These are phyloP conservation scores for Saturnia japonica DNA, from an alignment of 2,888 invertebrate species.

Conservation along the genomic window DNA sequence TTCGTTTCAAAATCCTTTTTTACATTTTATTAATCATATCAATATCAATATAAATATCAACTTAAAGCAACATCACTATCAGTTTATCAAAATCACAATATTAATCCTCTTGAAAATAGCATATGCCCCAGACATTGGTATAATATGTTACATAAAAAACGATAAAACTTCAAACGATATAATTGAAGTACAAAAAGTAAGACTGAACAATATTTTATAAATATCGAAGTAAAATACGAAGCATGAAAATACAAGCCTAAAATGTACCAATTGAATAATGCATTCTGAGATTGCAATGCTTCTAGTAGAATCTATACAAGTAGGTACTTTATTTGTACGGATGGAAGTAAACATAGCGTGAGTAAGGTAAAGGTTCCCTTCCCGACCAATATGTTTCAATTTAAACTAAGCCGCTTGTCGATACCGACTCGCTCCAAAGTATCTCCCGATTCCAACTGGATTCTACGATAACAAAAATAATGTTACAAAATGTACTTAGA, in stretches of 20 bases:
- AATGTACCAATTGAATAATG: constrained; percentile 17
- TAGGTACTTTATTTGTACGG: constrained; percentile 54
- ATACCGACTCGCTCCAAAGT: constrained; percentile 63
- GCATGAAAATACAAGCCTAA: background rate
- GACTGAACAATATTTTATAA: too few relatives aligned
- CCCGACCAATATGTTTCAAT: constrained; percentile 78
- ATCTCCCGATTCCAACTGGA: constrained; percentile 64
- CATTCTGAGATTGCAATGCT: constrained; percentile 23
- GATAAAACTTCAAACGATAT: background rate
- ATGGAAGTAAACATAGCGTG: constrained; percentile 45
- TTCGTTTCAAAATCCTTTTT: too few relatives aligned
- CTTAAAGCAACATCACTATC: too few relatives aligned
- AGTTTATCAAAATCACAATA: too few relatives aligned
- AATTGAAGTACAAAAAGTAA: background rate
- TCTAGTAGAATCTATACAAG: constrained; percentile 26
- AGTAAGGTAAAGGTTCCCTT: constrained; percentile 65
- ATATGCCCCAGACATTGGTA: too few relatives aligned
- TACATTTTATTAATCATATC: too few relatives aligned
- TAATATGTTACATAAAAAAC: background rate
- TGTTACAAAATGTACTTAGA: constrained; percentile 35
- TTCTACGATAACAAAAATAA: constrained; percentile 57
- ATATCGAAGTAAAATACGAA: background rate
- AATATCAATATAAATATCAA: too few relatives aligned
- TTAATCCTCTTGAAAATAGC: too few relatives aligned
- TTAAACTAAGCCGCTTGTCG: constrained; percentile 79